Base-by-base conservation (phyloP, 2,888 invertebrate species). In the Epirrita christyi region DNA sequence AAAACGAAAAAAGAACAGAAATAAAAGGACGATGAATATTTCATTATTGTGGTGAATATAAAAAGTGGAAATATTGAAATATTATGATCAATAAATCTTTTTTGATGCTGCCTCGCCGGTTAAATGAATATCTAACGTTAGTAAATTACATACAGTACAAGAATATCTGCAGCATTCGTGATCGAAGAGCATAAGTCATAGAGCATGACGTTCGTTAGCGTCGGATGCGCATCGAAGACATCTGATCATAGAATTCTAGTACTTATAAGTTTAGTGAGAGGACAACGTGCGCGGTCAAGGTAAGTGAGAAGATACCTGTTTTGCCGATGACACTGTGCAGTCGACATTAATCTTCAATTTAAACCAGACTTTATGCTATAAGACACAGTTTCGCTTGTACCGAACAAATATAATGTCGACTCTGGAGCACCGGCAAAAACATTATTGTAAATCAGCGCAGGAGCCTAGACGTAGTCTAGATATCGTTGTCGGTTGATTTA, bases 221-320 rank as follows among this genome's bases (percentile, higher is more conserved):
- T 67, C 66, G 55, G 70, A 56, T 64, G 71, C 69, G 71, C 69
- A 71, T 72, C 72, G 70, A 69, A 76, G 73, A 75, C 67, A 68
- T 74, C 78, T 74, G 59, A 78, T 78, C 73, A 78, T 78, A 78
- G 63, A 72, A 69, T 73, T 73, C 76, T 63, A 63, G 65, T 75
- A 32, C 32, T 9, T 32, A 75, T 76, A 77, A 6, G 10, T n/a
- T 34, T 10, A 86, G 87, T 85, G 87, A 87, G 86, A 86, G 86
- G 88, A 83, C 85, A 83, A 78, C 76, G 76, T 69, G 84, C 78
- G 82, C 86, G 88, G 89, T 89, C 89, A 90, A 89, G 89, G 88
- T 81, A 78, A 89, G 83, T 86, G 78, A 83, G 85, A 80, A 76
- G 74, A 76, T 80, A 79, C 81, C 76, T 75, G 81, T 21, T 21